Conservation (phyloP, 2,888 invertebrate genomes). For the Ectemnius lituratus region DNA sequence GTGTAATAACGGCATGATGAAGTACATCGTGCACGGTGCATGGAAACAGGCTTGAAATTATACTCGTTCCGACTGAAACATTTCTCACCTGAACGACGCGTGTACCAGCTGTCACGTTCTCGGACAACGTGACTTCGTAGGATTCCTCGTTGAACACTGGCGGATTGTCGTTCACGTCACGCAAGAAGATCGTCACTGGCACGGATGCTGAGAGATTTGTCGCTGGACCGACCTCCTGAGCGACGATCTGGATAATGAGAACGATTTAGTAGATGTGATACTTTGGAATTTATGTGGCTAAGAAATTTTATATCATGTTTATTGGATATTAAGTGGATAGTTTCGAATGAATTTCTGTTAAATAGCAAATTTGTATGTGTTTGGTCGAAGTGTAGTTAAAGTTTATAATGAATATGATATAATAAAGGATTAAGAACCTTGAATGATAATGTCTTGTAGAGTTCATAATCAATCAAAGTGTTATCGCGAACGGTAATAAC, state of each 20-base stretch:
- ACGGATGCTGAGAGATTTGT: conserved; percentile 87
- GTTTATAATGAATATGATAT: too few species aligned
- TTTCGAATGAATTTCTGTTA: neutral
- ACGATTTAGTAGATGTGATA: neutral
- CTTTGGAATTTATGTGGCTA: neutral
- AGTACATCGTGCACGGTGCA: neutral
- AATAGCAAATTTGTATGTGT: neutral
- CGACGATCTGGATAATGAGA: conserved; percentile 82
- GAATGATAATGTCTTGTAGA: conserved; percentile 85
- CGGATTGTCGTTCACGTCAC: conserved; percentile 93
- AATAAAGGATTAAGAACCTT: too few species aligned
- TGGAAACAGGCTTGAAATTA: too few species aligned
- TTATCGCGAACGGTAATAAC: conserved; percentile 91
- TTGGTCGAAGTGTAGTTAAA: neutral
- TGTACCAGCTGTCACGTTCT: conserved; percentile 88
- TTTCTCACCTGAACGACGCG: conserved; percentile 81
- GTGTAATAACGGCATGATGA: neutral
- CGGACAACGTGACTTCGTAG: conserved; percentile 88
- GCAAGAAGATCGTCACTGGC: conserved; percentile 88
- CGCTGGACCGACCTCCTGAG: conserved; percentile 88
- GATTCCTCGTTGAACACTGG: conserved; percentile 87
- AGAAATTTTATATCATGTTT: neutral
- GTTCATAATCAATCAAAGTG: conserved; percentile 90
- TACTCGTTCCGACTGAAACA: neutral
- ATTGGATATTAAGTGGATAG: neutral